Evolutionary conservation across 35 echinoderm and acorn worm species (phyloP), one percentile per base, ranked within the genome.

Genomic region (Patiria miniata): DNA sequence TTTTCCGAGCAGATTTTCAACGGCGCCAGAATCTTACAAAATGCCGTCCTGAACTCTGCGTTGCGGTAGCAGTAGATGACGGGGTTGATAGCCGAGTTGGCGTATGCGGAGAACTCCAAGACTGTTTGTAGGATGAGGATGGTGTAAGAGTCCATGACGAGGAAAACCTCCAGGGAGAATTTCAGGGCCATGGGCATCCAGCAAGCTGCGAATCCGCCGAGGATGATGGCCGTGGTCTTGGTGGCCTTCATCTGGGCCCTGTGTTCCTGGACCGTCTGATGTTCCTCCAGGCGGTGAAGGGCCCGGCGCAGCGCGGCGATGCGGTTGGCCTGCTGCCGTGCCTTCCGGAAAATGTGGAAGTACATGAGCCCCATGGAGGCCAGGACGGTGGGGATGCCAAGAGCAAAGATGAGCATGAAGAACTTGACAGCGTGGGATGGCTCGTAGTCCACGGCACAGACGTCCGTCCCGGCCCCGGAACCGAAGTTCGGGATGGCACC

Each of bases 241-340:
- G 82, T 85, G 29, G 82, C 82, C 58, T 85, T 85, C 82, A 85
- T 60, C 54, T 85, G 82, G 54, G 82, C 37, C 15, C 22, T 37
- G 5, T 85, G 82, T 19, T 57, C 58, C 55, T 39, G 51, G 2
- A 26, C 56, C 36, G 30, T 59, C 33, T 61, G 82, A 23, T 36
- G 26, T 0, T 73, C 65, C 23, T 73, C 65, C 65, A 32, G 2
- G 26, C 65, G 65, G 29, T 32, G 15, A 5, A 58, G 21, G 28
- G 55, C 82, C 58, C 56, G 82, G 21, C 58, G 36, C 3, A 60
- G 9, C 8, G 54, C 82, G 15, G 82, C 82, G 12, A 85, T 85
- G 22, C 82, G 57, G 52, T 59, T 85, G 28, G 54, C 82, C 52
- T 85, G 82, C 30, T 15, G 32, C 36, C 82, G 54, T 15, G 82